Conservation (phyloP, 2,888 invertebrate species). For the Eumacrocentrus americanus region DNA sequence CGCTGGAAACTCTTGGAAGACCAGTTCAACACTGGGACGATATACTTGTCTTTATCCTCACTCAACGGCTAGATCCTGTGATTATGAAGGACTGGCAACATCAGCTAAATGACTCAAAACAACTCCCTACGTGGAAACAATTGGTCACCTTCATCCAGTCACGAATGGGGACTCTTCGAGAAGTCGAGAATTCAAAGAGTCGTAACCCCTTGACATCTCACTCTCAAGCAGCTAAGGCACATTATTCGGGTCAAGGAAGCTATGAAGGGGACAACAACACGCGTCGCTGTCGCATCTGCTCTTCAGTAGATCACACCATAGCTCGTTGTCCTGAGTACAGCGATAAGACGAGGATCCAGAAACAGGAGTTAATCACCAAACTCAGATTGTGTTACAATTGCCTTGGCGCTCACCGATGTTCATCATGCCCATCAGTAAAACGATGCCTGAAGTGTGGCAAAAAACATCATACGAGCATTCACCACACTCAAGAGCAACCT, state of each 20-base stretch:
- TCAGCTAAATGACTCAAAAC: neutral
- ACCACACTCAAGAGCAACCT: too few relatives aligned
- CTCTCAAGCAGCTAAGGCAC: neutral
- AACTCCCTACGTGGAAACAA: constrained; percentile 26
- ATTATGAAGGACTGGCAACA: constrained; percentile 27
- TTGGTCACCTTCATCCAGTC: constrained; percentile 26
- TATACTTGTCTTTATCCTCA: constrained; percentile 19
- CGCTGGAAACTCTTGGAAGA: constrained; percentile 22
- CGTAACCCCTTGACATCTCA: neutral
- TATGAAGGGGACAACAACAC: too few relatives aligned
- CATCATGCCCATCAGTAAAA: constrained; percentile 1
- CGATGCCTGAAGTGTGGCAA: constrained; percentile 11
- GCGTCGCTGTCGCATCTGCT: too few relatives aligned
- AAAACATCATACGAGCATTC: constrained; percentile 18
- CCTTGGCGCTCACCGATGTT: neutral
- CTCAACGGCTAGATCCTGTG: constrained; percentile 21
- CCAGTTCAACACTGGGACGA: constrained; percentile 27
- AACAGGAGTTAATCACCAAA: neutral
- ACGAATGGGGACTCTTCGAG: constrained; percentile 17
- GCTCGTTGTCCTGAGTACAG: neutral
- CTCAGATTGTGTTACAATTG: neutral
- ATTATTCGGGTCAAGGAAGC: neutral
- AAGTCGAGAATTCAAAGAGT: constrained; percentile 31
- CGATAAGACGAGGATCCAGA: neutral
- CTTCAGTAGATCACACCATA: neutral